Base-by-base conservation (phyloP, 2,888 invertebrate species). In the Fragum sueziense region DNA sequence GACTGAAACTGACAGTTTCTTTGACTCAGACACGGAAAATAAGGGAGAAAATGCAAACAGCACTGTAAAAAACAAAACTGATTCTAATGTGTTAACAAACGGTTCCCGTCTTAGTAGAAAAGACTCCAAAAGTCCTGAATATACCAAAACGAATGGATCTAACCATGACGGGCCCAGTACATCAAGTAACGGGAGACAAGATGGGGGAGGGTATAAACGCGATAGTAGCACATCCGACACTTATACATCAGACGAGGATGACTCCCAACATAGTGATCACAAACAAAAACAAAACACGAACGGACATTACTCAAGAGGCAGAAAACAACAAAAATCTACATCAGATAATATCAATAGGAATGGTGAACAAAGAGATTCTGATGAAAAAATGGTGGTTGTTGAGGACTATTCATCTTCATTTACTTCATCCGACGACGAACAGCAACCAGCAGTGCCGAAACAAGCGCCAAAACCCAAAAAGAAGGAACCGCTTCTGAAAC, bases 381-480 rank as follows among this genome's bases (percentile, higher is more conserved):
- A 74, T 51, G 69, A 75, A 37, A 62, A 70, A 37, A 74, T 76
- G 70, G 84, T 84, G 9, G 76, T 80, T 51, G 84, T 81, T 4
- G 84, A 84, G n/a, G 80, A 84, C 61, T 72, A 79, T 61, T 80
- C 79, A 20, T 77, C 82, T 20, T 74, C 78, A 25, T 47, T 79
- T 20, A 65, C 34, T 34, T 68, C 59, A 62, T 78, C 78, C 22
- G 78, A 79, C 41, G 75, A 77, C 4, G 79, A 80, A 54, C 76
- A 77, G 25, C 76, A 79, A 29, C 57, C 25, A 2, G 33, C 34
- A 11, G 79, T 76, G 70, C 83, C 80, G 71, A 79, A 79, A 27
- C 70, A 72, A 52, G 73, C 69, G n/a, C 67, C 22, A 29, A 70
- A 76, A 20, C 52, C 70, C 37, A 17, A 33, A 4, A 75, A 74